Base-by-base conservation (phyloP, 1,140 invertebrate species). In the Cardiocondyla obscurior region DNA sequence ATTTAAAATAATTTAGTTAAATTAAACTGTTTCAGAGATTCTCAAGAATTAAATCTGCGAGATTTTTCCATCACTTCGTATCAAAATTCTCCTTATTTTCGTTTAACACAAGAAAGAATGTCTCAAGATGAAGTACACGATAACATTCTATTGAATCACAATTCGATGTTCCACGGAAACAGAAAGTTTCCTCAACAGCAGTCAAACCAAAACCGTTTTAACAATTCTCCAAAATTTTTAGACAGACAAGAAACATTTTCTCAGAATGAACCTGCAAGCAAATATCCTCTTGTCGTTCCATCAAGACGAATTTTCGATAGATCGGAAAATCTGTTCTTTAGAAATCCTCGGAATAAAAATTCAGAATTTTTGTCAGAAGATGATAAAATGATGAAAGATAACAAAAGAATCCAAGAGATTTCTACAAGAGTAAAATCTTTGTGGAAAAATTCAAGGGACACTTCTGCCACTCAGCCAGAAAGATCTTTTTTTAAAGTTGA, bases 271-370 rank as follows among this genome's bases (percentile, higher is more conserved):
- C n/a, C 44, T 10, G 7, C 16, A 1, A 53, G 4, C 36, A n/a
- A 0, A 14, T 42, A 79, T 67, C 46, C 74, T 67, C 19, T 0
- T 14, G 33, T 79, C 14, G 8, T 19, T 39, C 74, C 74, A 22
- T 12, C 33, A 22, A 53, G 12, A 0, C 74, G 19, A 79, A 4
- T 14, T 51, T 79, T 30, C 10, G 36, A 33, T 16, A 49, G 5
- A 36, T 14, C 30, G 16, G 33, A 67, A 69, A 53, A 67, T 53
- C 19, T 28, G 16, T 58, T 58, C 33, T 53, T 77, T 4, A 67
- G 58, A 39, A 67, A 39, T 79, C 62, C 25, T 53, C 33, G 60
- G 12, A 28, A 67, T 22, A 67, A 79, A 53, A 30, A 53, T 67
- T 55, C 25, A 39, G 36, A 28, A 16, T 53, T 12, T 2, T 79